Conservation (phyloP, 2,113 vertebrate genomes). For the Plecotus auritus region DNA sequence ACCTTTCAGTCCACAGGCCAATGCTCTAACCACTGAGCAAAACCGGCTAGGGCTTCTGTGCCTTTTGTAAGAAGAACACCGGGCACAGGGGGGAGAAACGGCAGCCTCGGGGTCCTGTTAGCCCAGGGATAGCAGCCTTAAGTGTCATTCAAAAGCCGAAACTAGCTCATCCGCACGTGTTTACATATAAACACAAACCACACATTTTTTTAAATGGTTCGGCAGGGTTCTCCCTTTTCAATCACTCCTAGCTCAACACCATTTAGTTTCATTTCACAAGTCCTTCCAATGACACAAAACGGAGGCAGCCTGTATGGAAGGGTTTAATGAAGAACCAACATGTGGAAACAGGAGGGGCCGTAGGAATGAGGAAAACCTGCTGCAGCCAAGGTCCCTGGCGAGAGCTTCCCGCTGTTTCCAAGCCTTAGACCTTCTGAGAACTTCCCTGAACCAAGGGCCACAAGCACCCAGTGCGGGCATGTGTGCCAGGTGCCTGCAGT, state of each 20-base stretch:
- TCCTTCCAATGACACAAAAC: background rate
- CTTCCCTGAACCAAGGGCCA: background rate
- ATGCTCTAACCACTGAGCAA: too few species aligned
- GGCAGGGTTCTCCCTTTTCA: background rate
- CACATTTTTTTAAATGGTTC: background rate
- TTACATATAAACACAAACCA: background rate
- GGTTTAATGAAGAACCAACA: background rate
- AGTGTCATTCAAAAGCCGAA: background rate
- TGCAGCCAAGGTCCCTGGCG: background rate
- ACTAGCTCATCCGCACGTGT: background rate
- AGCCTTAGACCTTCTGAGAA: background rate
- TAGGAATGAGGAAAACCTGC: background rate
- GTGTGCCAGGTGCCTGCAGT: background rate
- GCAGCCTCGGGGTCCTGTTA: background rate
- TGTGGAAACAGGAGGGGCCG: background rate
- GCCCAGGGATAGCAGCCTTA: background rate
- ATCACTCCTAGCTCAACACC: background rate
- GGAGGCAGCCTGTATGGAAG: background rate
- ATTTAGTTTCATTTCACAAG: background rate
- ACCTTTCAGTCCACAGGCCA: too few species aligned
- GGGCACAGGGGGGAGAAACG: background rate
- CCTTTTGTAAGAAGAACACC: background rate
- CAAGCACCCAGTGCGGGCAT: fast-evolving
- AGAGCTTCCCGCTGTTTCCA: too few species aligned
- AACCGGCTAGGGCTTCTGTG: background rate